A percentile compares a stretch with the other conserved stretches of the same genome.
phyloP scores from a whole-genome alignment of 2,888 invertebrate species.

The Ornithoptera alexandrae region DNA sequence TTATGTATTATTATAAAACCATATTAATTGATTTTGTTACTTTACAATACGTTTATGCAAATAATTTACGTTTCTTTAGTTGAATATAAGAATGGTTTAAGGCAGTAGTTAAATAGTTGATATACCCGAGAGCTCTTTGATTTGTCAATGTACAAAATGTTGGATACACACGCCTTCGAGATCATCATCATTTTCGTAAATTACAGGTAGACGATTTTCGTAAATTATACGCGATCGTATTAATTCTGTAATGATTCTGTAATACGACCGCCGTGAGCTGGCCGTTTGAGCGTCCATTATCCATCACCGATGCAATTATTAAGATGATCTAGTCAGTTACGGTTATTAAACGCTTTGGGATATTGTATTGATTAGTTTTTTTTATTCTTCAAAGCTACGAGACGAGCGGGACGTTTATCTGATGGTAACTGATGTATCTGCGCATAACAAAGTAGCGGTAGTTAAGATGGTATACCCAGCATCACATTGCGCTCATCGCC shows the following conservation, averaged over 20 bases:
- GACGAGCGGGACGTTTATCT: too few relatives aligned
- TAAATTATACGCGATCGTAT: constrained; percentile 11
- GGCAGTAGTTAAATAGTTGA: background rate
- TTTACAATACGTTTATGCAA: too few relatives aligned
- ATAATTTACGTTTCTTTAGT: background rate
- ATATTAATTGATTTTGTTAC: too few relatives aligned
- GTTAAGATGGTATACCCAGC: too few relatives aligned
- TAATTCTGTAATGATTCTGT: constrained; percentile 19
- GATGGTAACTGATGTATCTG: too few relatives aligned
- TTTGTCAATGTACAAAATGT: constrained; percentile 11
- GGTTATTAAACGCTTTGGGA: constrained; percentile 6
- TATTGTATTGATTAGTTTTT: background rate
- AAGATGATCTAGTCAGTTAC: constrained; percentile 5
- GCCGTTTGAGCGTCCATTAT: constrained; percentile 6
- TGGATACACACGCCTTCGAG: constrained; percentile 2
- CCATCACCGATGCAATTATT: background rate
- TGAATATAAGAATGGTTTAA: background rate
- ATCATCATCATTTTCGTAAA: background rate
- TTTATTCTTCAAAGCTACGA: too few relatives aligned
- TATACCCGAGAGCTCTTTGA: background rate
- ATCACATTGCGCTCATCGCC: too few relatives aligned
- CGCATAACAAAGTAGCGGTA: too few relatives aligned
- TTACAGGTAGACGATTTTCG: background rate
- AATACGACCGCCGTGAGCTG: constrained; percentile 8
- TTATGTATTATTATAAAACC: too few relatives aligned